phyloP scores from a whole-genome alignment of 2,797 vertebrate genomes.

The Megaceryle alcyon region DNA sequence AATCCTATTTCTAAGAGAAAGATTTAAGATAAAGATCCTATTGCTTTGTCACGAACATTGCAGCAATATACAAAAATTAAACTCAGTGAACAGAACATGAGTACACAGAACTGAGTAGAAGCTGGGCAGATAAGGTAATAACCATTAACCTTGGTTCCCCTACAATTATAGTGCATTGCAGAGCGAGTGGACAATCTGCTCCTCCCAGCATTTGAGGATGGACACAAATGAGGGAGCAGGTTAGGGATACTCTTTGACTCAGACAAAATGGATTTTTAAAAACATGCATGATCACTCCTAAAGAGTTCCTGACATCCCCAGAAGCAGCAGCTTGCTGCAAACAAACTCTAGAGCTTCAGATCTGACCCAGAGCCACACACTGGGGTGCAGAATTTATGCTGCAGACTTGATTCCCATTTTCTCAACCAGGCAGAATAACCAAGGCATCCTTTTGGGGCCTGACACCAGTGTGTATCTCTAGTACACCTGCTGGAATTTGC shows the following conservation, averaged over 20 bases:
- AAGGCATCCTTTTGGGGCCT: neutral
- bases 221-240: neutral
- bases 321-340: neutral
- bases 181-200: neutral
- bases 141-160: neutral
- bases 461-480: neutral
- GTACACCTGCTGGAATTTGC: neutral
- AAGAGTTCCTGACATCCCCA: neutral
- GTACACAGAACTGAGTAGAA: neutral
- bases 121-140: neutral
- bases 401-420: neutral
- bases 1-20: neutral
- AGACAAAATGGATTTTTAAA: neutral
- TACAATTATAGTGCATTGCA: neutral
- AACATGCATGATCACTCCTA: accelerated
- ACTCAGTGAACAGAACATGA: accelerated
- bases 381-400: neutral
- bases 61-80: neutral
- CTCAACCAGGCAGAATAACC: neutral
- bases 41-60: neutral
- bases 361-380: neutral
- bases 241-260: neutral
- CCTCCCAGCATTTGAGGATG: neutral
- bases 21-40: neutral
- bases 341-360: neutral